These are phyloP conservation scores for Hemithea aestivaria DNA, from an alignment of 2,888 invertebrate species.

Conservation along the genomic window DNA sequence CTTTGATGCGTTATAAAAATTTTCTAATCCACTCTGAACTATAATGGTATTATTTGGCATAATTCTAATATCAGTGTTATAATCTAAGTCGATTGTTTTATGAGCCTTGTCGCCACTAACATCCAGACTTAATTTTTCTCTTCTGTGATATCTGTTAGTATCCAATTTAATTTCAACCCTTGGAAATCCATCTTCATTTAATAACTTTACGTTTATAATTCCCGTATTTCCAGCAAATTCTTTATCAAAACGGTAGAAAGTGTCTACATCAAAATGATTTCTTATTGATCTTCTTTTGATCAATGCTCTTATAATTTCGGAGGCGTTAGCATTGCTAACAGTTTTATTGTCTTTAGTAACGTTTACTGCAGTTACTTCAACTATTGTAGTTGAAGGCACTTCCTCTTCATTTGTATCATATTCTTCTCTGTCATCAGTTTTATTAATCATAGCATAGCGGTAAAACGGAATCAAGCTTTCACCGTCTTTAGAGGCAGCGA, in stretches of 20 bases:
- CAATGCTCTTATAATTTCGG: no score
- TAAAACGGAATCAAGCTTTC: conserved; percentile 7
- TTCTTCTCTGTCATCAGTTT: neutral
- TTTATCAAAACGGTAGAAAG: conserved; percentile 16
- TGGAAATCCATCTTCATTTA: conserved; percentile 33
- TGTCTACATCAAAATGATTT: no score
- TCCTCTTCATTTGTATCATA: no score
- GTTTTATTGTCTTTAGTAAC: no score
- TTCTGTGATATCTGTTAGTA: conserved; percentile 19
- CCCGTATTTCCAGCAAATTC: conserved; percentile 18
- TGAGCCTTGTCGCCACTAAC: conserved; percentile 3
- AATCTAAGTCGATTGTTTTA: conserved; percentile 10
- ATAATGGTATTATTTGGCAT: conserved; percentile 34
- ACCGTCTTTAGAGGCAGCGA: neutral
- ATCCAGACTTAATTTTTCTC: conserved; percentile 3
- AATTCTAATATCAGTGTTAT: conserved; percentile 32
- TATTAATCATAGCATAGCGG: neutral
- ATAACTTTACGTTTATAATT: conserved; percentile 41
- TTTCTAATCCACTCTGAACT: conserved; percentile 15
- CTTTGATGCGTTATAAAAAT: no score
- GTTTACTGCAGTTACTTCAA: no score
- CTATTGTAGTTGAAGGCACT: no score
- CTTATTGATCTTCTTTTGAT: conserved; percentile 30
- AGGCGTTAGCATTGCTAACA: no score
- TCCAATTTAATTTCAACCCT: conserved; percentile 47